Base-by-base conservation (phyloP, 2,797 vertebrate species). In the Girardinus metallicus region DNA sequence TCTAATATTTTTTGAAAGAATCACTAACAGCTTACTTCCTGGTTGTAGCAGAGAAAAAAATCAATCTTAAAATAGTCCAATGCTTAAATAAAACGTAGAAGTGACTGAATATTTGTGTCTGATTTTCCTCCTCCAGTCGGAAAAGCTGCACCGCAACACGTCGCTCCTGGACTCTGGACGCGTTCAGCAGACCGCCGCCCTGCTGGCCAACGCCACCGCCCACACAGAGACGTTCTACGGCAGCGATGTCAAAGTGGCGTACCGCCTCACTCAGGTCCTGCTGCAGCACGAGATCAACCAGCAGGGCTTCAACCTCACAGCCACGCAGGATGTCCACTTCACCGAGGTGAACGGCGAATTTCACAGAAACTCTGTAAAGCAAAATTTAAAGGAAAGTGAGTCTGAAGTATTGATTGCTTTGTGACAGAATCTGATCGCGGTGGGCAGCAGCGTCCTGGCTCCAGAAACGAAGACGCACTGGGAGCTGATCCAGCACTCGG, bases 241-340 rank as follows among this genome's bases (percentile, higher is more conserved):
- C 94, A 98, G 98, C 0, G 98, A 99, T 0, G 96, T 99, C 86
- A 97, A 96, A 71, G 94, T 98, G 70, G 97, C 95, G 0, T 99
- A 97, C 83, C 96, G 89, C 2, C 95, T 99, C 85, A 96, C 95
- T 0, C 94, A 96, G 26, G 93, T 93, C 11, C 95, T 99, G 18
- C 96, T 99, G 92, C 96, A 92, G 62, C 96, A 97, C 0, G 97
- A 99, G 96, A 97, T 96, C 83, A 87, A 41, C 75, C 97, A 99
- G 94, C 95, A 95, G 1, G 98, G 98, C 84, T 99, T 99, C 83
- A 96, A 93, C 84, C 96, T 99, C 34, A 97, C 97, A 0, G 98
- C 98, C 71, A 99, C 98, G 0, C 98, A 99, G 94, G 98, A 99
- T 0, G 96, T 98, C 73, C 96, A 97, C 91, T 99, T 99, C 93